Base-by-base conservation (phyloP, 1,140 invertebrate species). In the Anagrus nilaparvatae region DNA sequence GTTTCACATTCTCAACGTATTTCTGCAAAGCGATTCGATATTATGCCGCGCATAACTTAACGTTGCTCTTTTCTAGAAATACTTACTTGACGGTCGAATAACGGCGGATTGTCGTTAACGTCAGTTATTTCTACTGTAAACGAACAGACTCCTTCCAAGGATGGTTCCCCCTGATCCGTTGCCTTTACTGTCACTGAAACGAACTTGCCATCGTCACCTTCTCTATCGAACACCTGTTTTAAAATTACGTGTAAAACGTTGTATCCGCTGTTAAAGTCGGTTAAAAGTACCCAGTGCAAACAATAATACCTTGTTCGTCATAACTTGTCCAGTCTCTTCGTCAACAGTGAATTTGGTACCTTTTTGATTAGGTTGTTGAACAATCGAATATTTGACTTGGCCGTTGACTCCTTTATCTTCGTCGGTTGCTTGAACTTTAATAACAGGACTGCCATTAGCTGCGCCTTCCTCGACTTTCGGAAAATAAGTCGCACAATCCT, bases 71-170 rank as follows among this genome's bases (percentile, higher is more conserved):
- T 6, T 6, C 5, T 10, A 19, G n/a, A 13, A 28, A 30, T 44
- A 48, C 48, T 53, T 74, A 90, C 89, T 77, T 94, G 89, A 72
- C 91, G 75, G 69, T 94, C 90, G 66, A 95, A 95, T 17, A 95
- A 67, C 3, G 90, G 91, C 12, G 89, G 88, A 66, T 93, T 94
- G 54, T 88, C 91, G 56, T 96, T 95, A 2, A 92, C 87, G 62
- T 95, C 91, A 1, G 89, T 91, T 23, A 96, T 94, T 73, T 96
- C 91, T 24, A 96, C 91, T 5, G 90, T 94, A 57, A 96, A 95
- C 0, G 89, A 93, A 59, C 91, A 95, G 44, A 95, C 90, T 24
- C 91, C 89, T 69, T 95, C 91, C 40, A 95, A 60, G 4, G 87
- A 90, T 9, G 91, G 90, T 63, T 91, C 88, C n/a, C 92, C 92